These are phyloP conservation scores for Pasiphila rectangulata DNA, from an alignment of 2,888 invertebrate species.

Conservation along the genomic window DNA sequence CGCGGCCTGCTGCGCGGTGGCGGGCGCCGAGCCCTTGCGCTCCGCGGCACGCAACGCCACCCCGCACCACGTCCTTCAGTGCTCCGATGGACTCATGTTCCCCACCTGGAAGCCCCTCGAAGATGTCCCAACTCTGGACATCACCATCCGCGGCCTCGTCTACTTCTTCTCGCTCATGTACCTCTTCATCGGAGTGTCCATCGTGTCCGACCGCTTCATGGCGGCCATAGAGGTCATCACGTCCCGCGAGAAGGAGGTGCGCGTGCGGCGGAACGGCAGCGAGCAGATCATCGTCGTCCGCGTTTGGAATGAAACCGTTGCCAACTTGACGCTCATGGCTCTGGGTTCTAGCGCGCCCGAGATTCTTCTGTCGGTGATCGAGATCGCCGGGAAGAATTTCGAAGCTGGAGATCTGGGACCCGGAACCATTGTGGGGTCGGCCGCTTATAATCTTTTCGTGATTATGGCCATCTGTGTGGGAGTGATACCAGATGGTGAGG, in stretches of 20 bases:
- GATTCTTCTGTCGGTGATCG: constrained; percentile 97
- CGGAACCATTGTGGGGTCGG: constrained; percentile 98
- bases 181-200: constrained; percentile 99
- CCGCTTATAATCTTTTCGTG: constrained; percentile 98
- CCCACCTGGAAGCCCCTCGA: constrained; percentile 94
- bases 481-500: constrained; percentile 95
- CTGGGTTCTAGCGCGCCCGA: constrained; percentile 99
- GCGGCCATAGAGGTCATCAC: constrained; percentile 99
- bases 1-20: constrained; percentile 66
- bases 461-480: constrained; percentile 97
- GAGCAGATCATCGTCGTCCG: constrained; percentile 95
- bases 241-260: constrained; percentile 96
- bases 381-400: constrained; percentile 97
- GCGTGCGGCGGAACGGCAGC: constrained; percentile 93
- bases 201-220: constrained; percentile 99
- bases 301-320: constrained; percentile 99
- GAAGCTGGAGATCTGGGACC: constrained; percentile 98
- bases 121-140: constrained; percentile 87
- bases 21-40: constrained; percentile 67
- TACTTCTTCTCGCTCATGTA: constrained; percentile 95
- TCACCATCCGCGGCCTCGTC: constrained; percentile 91
- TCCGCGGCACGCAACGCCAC: constrained; percentile 63
- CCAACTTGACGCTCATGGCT: constrained; percentile 99
- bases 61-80: constrained; percentile 74
- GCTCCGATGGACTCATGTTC: constrained; percentile 92